Evolutionary conservation across 1,140 invertebrate genomes (phyloP).

Genomic region (Stratiolaelaps scimitus): DNA sequence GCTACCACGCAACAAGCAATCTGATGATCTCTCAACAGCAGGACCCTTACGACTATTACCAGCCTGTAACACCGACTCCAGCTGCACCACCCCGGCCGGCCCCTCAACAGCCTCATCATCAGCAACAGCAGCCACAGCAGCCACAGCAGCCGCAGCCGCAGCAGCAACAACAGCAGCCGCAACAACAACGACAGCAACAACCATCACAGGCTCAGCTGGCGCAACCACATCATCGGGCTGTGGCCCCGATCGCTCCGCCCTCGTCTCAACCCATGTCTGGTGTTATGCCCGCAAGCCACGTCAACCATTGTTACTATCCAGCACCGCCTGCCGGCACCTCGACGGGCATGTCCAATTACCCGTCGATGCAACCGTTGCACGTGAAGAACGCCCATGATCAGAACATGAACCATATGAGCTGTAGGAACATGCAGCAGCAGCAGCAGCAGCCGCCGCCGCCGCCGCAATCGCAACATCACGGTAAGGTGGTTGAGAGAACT

Average conservation of each 20-base stretch:
- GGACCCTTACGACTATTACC: constrained; percentile 37
- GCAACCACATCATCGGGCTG: constrained; percentile 39
- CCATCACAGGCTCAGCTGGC: constrained; percentile 37
- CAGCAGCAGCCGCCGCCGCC: constrained; percentile 37
- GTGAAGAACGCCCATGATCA: constrained; percentile 5
- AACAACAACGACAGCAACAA: constrained; percentile 34
- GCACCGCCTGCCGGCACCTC: too few species aligned
- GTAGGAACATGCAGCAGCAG: constrained; percentile 15
- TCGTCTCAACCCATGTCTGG: constrained; percentile 28
- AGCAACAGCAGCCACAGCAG: constrained; percentile 33
- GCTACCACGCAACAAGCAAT: constrained; percentile 32
- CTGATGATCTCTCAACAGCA: constrained; percentile 34
- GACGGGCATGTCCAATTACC: too few species aligned
- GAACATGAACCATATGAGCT: constrained; percentile 22
- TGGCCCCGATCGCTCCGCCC: constrained; percentile 35
- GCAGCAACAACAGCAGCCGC: too few species aligned
- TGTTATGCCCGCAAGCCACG: too few species aligned
- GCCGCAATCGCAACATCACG: constrained; percentile 39
- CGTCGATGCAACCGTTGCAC: too few species aligned
- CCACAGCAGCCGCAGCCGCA: constrained; percentile 36
- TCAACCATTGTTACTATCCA: too few species aligned
- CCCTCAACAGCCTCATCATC: constrained; percentile 34
- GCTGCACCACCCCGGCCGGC: constrained; percentile 33
- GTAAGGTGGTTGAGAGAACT: constrained; percentile 33
- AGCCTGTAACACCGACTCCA: constrained; percentile 34